These are phyloP conservation scores for Chorisops tibialis DNA, from an alignment of 2,888 invertebrate species.

Conservation along the genomic window DNA sequence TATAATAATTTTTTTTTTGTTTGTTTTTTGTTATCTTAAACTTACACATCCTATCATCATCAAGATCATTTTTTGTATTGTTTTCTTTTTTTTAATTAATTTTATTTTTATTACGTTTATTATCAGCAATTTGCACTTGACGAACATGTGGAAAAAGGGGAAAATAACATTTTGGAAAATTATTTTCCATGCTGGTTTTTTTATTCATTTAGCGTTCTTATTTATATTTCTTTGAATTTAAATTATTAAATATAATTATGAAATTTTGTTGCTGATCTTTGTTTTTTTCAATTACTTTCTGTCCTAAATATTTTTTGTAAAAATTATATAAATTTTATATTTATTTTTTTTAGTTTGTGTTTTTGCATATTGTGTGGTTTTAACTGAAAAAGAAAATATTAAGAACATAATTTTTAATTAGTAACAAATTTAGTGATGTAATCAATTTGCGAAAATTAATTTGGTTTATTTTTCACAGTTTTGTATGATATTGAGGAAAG, in stretches of 20 bases:
- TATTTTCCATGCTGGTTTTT: not conserved
- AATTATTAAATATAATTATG: not conserved
- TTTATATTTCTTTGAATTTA: constrained; percentile 3
- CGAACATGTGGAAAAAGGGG: not conserved
- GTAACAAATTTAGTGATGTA: not conserved
- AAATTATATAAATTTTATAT: constrained; percentile 10
- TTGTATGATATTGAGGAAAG: too few species aligned
- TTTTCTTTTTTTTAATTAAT: not conserved
- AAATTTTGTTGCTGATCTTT: constrained; percentile 11
- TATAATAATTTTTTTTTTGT: not conserved
- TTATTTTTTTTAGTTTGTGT: constrained; percentile 6
- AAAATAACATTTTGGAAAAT: not conserved
- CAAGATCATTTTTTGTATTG: constrained; percentile 11
- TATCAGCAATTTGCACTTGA: constrained; percentile 7
- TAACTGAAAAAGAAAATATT: constrained; percentile 23
- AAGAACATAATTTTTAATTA: constrained; percentile 23
- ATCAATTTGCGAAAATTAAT: too few species aligned
- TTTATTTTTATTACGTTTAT: not conserved
- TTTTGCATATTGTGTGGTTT: constrained; percentile 14
- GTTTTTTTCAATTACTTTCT: not conserved
- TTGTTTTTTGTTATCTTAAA: constrained; percentile 11
- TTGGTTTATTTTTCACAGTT: too few species aligned
- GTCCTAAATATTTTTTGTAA: constrained; percentile 1
- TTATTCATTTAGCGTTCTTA: not conserved
- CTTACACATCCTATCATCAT: constrained; percentile 10